Evolutionary conservation across 2,888 invertebrate species (phyloP), one percentile per base, ranked within the genome.

Genomic region (Alloscopus bannaensis): DNA sequence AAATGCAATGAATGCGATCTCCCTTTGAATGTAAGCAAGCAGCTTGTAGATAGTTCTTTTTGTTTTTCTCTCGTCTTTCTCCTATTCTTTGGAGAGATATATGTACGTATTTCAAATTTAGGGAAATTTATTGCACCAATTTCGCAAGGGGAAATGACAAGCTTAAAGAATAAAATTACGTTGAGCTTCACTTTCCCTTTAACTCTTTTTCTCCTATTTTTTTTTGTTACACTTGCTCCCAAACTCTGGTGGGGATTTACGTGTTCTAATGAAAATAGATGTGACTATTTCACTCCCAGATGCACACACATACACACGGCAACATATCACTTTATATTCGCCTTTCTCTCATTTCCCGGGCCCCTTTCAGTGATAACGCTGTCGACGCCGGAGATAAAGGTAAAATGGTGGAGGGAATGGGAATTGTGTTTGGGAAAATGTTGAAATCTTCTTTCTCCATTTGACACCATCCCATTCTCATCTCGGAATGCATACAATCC

Each of bases 221-320:
- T 62, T 62, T 65, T 29, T 28, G 45, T 65, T 47, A 65, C 50
- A 65, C 50, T 40, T 28, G 20, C 50, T 40, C 65, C 29, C 6
- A 31, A 72, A 72, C 42, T 42, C 72, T 40, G 24, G 55, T 31
- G 64, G 62, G 62, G 72, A 72, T 72, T 72, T 72, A 64, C 72
- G 64, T 55, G 55, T 57, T 52, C 26, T 65, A 72, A 72, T 72
- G 72, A 72, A 72, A 72, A 72, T 65, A 72, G 72, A 72, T 64
- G 72, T 55, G 64, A 72, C 64, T 55, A 72, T 55, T 72, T 31
- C 64, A 64, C 64, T 64, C 71, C 71, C 71, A 70, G 60, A 47
- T 70, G 70, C 70, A 70, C 71, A 60, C 71, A 70, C 47, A 47
- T 70, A 60, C 70, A 70, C 70, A 60, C 3, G 22, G 1, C 26